phyloP scores from a whole-genome alignment of 2,113 vertebrate species.

The Leptobrachium leishanense region DNA sequence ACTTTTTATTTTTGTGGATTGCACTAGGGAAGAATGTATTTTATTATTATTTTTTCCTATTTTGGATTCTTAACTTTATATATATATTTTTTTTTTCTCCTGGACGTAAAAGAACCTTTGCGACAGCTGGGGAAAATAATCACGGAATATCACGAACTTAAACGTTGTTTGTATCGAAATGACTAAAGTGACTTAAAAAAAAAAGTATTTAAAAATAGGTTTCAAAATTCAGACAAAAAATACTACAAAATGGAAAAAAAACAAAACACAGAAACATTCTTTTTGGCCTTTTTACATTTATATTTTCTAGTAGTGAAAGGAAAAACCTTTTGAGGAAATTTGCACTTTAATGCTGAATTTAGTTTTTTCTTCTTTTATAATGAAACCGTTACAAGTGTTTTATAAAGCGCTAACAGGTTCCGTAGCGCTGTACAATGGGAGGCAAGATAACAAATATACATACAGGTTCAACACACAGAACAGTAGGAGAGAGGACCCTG shows the following conservation, averaged over 20 bases:
- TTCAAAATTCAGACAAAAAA: slow-evolving; percentile 43
- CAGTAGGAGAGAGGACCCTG: no score
- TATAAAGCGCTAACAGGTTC: background rate
- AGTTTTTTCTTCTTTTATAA: background rate
- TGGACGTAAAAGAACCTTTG: background rate
- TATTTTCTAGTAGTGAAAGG: background rate
- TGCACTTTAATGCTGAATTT: slow-evolving; percentile 32
- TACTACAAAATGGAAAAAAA: no score
- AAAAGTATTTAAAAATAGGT: slow-evolving; percentile 37
- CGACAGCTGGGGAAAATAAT: background rate
- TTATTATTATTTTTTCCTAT: slow-evolving; percentile 30
- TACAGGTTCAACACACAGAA: no score
- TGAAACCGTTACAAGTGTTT: slow-evolving; percentile 11
- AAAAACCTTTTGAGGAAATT: slow-evolving; percentile 24
- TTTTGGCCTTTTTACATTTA: slow-evolving; percentile 12
- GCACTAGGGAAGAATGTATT: slow-evolving; percentile 73
- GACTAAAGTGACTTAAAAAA: slow-evolving; percentile 26
- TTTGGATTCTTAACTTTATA: background rate
- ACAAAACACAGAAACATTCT: no score
- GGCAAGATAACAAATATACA: no score
- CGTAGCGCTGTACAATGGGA: no score
- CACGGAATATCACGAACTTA: background rate
- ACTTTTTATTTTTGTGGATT: slow-evolving; percentile 63
- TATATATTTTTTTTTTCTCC: no score
- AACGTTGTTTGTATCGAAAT: background rate